Evolutionary conservation across 2,888 invertebrate species (phyloP).

Genomic region (Gasteruption jaculator): DNA sequence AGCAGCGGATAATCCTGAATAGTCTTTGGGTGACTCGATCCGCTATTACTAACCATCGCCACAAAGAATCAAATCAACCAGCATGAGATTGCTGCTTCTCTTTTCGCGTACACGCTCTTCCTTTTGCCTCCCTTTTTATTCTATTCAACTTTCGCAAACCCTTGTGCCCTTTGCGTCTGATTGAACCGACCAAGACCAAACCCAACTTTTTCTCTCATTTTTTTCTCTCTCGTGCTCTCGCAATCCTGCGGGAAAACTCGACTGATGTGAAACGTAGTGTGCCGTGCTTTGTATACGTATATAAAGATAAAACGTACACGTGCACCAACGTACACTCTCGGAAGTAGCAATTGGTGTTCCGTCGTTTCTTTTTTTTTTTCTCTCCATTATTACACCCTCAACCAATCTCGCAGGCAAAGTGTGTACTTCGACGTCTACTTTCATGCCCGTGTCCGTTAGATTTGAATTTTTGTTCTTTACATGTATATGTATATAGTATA

Average conservation of each 20-base stretch:
- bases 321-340: slow-evolving; percentile 22
- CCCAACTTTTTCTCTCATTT: too few species aligned
- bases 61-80: slow-evolving; percentile 44
- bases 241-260: slow-evolving; percentile 28
- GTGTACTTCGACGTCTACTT: too few species aligned
- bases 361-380: too few species aligned
- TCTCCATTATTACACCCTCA: too few species aligned
- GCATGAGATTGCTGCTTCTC: slow-evolving; percentile 33
- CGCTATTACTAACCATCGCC: slow-evolving; percentile 42
- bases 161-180: slow-evolving; percentile 37
- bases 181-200: slow-evolving; percentile 32
- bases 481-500: too few species aligned
- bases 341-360: slow-evolving; percentile 32
- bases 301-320: slow-evolving; percentile 22
- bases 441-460: too few species aligned
- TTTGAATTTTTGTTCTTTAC: too few species aligned
- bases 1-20: slow-evolving; percentile 36
- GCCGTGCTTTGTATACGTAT: slow-evolving; percentile 25
- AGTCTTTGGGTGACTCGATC: slow-evolving; percentile 41
- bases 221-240: slow-evolving; percentile 9
- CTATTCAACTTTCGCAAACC: slow-evolving; percentile 34
- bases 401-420: too few species aligned
- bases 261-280: slow-evolving; percentile 18
- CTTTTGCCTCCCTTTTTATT: slow-evolving; percentile 26
- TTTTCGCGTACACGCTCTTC: slow-evolving; percentile 17